Conservation (phyloP, 1,140 invertebrate genomes). For the Gyrodactylus bullatarudis region DNA sequence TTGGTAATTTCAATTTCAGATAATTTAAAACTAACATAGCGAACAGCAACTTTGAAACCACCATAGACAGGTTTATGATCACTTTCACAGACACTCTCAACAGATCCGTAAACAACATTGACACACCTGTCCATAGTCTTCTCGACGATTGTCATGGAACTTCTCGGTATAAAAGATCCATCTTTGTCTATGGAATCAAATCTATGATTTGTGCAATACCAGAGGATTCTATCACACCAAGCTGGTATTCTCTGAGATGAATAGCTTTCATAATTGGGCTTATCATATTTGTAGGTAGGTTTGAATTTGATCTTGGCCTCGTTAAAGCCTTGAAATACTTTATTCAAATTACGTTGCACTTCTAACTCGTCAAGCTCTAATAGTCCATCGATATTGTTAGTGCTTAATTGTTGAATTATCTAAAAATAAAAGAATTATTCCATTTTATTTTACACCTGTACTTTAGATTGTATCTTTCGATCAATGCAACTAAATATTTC, state of each 20-base stretch:
- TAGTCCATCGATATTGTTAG: background rate
- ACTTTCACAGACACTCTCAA: background rate
- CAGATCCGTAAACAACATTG: background rate
- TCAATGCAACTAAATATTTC: no score
- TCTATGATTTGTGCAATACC: background rate
- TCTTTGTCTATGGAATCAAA: background rate
- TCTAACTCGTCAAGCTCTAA: background rate
- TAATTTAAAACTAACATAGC: background rate
- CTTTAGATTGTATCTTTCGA: no score
- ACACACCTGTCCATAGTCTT: background rate
- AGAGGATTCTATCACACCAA: background rate
- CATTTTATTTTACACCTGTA: no score
- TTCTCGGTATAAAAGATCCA: background rate
- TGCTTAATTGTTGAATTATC: no score
- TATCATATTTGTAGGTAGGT: background rate
- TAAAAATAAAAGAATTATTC: no score
- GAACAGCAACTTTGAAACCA: background rate
- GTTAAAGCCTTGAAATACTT: background rate
- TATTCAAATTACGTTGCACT: background rate
- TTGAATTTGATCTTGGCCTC: background rate
- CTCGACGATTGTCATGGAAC: background rate
- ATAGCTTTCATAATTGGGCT: background rate
- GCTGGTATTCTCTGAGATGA: background rate
- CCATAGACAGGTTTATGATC: background rate
- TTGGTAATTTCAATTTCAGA: background rate